Conservation (phyloP, 30 jellyfish, hydroid and myxozoan species). For the Turritopsis rubra region DNA sequence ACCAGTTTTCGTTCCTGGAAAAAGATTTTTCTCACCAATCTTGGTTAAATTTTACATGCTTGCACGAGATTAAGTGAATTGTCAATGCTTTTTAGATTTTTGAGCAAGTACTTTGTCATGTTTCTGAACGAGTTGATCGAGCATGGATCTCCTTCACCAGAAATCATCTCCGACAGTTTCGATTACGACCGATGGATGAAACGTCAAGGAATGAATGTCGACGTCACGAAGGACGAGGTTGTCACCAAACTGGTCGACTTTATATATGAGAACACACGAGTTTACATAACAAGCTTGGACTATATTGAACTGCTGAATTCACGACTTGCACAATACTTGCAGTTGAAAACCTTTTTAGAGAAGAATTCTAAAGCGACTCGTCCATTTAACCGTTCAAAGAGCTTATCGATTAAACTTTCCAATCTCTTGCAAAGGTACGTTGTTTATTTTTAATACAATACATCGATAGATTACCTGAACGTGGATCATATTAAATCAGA, state of each 20-base stretch:
- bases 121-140: conserved; percentile 37
- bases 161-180: conserved; percentile 32
- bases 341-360: conserved; percentile 42
- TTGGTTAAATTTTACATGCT: too few species aligned
- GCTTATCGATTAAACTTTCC: background rate
- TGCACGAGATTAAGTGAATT: too few species aligned
- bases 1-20: too few species aligned
- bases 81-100: conserved; percentile 36
- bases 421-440: background rate
- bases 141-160: conserved; percentile 27
- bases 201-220: conserved; percentile 5
- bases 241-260: conserved; percentile 2
- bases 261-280: background rate
- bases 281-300: conserved; percentile 31
- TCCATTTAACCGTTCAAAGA: background rate
- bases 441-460: too few species aligned
- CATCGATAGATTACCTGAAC: too few species aligned
- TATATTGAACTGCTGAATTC: conserved; percentile 18
- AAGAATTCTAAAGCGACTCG: conserved; percentile 11
- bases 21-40: too few species aligned
- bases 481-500: too few species aligned
- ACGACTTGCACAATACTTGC: conserved; percentile 50
- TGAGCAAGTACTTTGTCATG: conserved; percentile 51
- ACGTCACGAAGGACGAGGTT: conserved; percentile 32
- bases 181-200: conserved; percentile 54